Conservation (phyloP, 2,797 vertebrate genomes). For the Margarornis squamiger region DNA sequence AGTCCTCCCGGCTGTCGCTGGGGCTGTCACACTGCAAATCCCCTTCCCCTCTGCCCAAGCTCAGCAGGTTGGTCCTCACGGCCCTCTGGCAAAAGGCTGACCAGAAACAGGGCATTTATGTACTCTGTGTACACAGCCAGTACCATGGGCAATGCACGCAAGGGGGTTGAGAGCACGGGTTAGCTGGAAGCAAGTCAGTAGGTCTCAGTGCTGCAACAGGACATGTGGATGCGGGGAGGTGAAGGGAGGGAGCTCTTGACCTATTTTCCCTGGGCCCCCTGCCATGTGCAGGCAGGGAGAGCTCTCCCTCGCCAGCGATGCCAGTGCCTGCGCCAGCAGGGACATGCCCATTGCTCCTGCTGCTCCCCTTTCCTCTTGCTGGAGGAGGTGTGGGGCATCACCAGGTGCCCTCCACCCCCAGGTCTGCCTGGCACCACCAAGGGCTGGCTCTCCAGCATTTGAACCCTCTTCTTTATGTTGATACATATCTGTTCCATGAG, state of each 20-base stretch:
- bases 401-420: neutral
- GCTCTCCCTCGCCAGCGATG: neutral
- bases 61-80: neutral
- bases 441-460: neutral
- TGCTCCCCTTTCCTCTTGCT: neutral
- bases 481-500: neutral
- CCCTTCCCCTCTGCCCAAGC: neutral
- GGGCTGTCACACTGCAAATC: neutral
- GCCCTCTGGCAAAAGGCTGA: neutral
- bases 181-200: neutral
- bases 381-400: accelerated
- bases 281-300: neutral
- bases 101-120: neutral
- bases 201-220: neutral
- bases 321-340: accelerated
- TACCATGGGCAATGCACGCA: accelerated
- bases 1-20: neutral
- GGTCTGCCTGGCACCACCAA: neutral
- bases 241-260: neutral
- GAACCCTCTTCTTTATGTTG: neutral
- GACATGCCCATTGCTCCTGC: neutral
- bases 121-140: neutral
- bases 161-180: neutral
- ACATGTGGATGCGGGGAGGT: accelerated
- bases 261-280: neutral